A percentile compares a stretch with the other conserved stretches of the same genome.
Conservation (phyloP, 2,797 vertebrate genomes). For the Amazona ochrocephala region DNA sequence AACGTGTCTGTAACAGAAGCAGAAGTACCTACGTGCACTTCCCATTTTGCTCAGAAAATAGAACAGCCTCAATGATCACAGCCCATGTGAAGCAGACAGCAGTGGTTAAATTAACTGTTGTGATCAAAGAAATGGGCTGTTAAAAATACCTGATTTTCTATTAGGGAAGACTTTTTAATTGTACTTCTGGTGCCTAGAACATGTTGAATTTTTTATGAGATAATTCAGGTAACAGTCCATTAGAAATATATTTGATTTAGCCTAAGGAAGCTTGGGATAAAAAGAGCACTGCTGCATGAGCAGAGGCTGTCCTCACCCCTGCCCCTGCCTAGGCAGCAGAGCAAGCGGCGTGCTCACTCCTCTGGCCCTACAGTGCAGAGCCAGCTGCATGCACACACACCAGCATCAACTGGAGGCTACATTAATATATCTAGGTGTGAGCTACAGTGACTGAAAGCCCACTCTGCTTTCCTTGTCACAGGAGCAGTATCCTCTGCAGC, state of each 20-base stretch:
- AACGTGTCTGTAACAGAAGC: conserved; percentile 76
- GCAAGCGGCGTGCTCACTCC: rapidly evolving
- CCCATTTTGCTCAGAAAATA: conserved; percentile 63
- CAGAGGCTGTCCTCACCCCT: background rate
- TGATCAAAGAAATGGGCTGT: conserved; percentile 68
- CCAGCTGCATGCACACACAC: background rate
- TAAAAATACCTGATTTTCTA: conserved; percentile 51
- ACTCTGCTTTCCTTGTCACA: background rate
- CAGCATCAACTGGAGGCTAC: background rate
- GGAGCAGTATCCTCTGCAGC: background rate
- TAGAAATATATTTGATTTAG: conserved; percentile 39
- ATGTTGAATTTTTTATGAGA: conserved; percentile 29
- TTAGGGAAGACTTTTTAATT: conserved; percentile 49
- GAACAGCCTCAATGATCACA: conserved; percentile 61
- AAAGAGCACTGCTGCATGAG: background rate
- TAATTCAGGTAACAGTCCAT: conserved; percentile 60
- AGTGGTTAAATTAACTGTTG: conserved; percentile 57
- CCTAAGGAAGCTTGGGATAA: background rate
- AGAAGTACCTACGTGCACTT: conserved; percentile 46
- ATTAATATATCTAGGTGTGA: rapidly evolving
- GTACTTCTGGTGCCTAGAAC: conserved; percentile 51
- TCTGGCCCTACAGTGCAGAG: background rate
- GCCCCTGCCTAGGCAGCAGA: background rate
- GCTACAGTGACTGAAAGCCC: background rate
- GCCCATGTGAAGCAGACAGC: conserved; percentile 42